phyloP scores from a whole-genome alignment of 2,113 vertebrate species.

The Saccopteryx leptura region DNA sequence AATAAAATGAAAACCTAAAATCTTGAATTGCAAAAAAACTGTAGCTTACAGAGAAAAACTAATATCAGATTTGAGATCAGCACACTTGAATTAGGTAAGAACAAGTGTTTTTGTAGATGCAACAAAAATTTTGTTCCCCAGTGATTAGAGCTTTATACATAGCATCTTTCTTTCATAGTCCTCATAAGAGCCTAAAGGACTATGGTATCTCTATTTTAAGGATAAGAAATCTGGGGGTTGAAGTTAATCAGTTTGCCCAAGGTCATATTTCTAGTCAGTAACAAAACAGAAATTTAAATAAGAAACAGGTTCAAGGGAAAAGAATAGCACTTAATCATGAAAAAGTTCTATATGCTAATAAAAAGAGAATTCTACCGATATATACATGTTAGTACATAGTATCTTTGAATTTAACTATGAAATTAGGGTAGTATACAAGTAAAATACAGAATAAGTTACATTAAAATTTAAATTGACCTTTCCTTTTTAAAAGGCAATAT shows the following conservation, averaged over 20 bases:
- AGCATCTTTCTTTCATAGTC: slow-evolving; percentile 11
- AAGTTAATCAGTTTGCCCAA: not conserved
- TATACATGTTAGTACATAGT: not conserved
- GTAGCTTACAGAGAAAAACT: no score
- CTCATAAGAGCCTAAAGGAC: not conserved
- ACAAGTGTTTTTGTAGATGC: no score
- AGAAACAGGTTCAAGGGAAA: not conserved
- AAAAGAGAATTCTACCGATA: slow-evolving; percentile 30
- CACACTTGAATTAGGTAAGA: no score
- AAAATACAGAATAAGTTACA: not conserved
- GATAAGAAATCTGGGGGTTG: not conserved
- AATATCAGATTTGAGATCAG: no score
- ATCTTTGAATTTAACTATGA: not conserved
- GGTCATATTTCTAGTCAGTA: not conserved
- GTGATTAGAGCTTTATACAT: not conserved
- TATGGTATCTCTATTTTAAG: not conserved
- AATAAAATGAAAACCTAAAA: no score
- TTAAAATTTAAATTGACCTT: slow-evolving; percentile 17
- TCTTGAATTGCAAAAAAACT: no score
- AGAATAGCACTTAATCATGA: not conserved
- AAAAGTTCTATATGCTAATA: not conserved
- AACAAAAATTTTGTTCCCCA: no score
- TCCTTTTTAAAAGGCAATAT: not conserved
- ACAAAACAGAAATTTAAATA: not conserved
- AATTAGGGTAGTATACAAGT: not conserved